Conservation (phyloP, 2,888 invertebrate genomes). For the Dolichopus griseipennis region DNA sequence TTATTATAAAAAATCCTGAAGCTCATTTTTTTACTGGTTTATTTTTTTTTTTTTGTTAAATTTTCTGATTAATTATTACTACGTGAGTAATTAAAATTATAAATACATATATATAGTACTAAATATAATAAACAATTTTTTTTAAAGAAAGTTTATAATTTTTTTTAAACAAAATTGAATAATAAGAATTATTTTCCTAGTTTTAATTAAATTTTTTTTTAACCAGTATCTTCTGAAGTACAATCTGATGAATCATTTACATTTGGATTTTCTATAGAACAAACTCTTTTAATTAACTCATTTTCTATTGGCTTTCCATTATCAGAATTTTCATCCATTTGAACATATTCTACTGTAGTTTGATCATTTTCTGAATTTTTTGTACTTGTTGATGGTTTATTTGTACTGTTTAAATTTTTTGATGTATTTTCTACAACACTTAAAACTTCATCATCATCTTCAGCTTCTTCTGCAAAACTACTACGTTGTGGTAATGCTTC, state of each 20-base stretch:
- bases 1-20: too few relatives aligned
- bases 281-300: conserved; percentile 41
- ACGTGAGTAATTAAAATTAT: too few relatives aligned
- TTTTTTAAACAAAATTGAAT: too few relatives aligned
- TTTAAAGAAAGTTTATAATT: too few relatives aligned
- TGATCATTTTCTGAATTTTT: conserved; percentile 17
- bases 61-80: too few relatives aligned
- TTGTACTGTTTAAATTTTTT: not conserved
- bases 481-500: conserved; percentile 46
- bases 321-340: conserved; percentile 42
- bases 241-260: conserved; percentile 58
- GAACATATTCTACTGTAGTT: conserved; percentile 41
- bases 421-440: conserved; percentile 25
- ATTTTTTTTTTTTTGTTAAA: too few relatives aligned
- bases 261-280: conserved; percentile 56
- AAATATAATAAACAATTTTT: too few relatives aligned
- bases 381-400: not conserved
- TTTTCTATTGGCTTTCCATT: conserved; percentile 41
- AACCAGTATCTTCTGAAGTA: conserved; percentile 51
- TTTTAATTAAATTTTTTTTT: conserved; percentile 19
- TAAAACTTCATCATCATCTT: conserved; percentile 41
- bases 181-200: not conserved
- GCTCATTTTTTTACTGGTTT: too few relatives aligned
- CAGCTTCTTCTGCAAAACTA: conserved; percentile 45
- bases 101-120: too few relatives aligned